Evolutionary conservation across 1,140 invertebrate species (phyloP).

Genomic region (Pseudomyrmex sp.): DNA sequence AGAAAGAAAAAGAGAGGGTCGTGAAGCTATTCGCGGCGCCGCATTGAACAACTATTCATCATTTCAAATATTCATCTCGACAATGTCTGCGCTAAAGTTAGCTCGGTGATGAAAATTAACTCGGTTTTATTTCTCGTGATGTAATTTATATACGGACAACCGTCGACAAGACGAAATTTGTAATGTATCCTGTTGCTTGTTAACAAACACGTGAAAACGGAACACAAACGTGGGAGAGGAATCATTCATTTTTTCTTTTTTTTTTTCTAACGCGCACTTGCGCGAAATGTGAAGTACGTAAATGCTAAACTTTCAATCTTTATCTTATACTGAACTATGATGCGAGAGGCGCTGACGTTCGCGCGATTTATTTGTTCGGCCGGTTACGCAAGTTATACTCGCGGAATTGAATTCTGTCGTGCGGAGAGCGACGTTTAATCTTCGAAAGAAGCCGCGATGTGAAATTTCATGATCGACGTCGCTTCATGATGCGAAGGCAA

Average conservation of each 20-base stretch:
- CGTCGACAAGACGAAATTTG: background rate
- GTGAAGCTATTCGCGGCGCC: slow-evolving; percentile 38
- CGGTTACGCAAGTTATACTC: slow-evolving; percentile 26
- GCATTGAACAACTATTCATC: slow-evolving; percentile 29
- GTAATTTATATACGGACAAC: slow-evolving; percentile 9
- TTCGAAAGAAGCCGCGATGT: slow-evolving; percentile 27
- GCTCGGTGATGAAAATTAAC: slow-evolving; percentile 22
- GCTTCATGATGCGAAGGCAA: slow-evolving; percentile 3
- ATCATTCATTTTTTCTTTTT: too few species aligned
- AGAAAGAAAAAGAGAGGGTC: background rate
- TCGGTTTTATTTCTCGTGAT: slow-evolving; percentile 11
- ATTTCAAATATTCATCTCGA: slow-evolving; percentile 37
- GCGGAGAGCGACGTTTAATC: slow-evolving; percentile 37
- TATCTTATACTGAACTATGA: background rate
- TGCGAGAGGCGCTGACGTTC: background rate
- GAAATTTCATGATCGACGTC: slow-evolving; percentile 34
- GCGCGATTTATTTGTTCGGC: background rate
- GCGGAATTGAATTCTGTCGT: slow-evolving; percentile 37
- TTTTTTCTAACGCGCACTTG: background rate
- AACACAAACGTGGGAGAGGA: too few species aligned
- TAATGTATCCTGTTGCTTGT: background rate
- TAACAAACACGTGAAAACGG: background rate
- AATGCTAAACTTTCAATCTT: background rate
- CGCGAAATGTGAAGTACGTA: background rate
- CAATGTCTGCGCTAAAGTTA: slow-evolving; percentile 23